Percentiles rank a stretch among this genome's conserved stretches.
Conservation (phyloP, 1,140 invertebrate species). For the Rhopalosiphum maidis region DNA sequence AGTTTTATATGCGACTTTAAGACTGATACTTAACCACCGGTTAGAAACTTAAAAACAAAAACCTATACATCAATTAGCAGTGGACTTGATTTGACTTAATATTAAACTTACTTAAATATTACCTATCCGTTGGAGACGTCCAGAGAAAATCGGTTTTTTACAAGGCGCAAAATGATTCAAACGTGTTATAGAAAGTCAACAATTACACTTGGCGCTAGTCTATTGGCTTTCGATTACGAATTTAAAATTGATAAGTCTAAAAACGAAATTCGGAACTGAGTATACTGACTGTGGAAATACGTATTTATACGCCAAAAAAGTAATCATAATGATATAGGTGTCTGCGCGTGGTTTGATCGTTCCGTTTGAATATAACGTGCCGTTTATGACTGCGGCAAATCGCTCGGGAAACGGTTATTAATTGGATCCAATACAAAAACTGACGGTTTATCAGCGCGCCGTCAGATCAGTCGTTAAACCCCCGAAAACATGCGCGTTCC, state of each 20-base stretch:
- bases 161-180: not conserved
- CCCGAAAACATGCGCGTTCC: not conserved
- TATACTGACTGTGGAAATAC: not conserved
- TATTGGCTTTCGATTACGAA: not conserved
- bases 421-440: not conserved
- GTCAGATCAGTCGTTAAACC: not conserved
- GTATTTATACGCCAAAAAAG: not conserved
- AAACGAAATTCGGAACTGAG: not conserved
- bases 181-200: not conserved
- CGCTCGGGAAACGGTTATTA: not conserved
- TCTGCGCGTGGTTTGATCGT: not conserved
- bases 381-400: not conserved
- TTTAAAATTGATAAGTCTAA: not conserved
- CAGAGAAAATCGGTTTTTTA: not conserved
- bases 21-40: too few relatives aligned
- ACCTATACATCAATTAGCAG: too few relatives aligned
- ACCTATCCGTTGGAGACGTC: not conserved
- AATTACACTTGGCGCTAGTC: too few relatives aligned
- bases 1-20: too few relatives aligned
- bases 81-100: not conserved
- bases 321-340: not conserved
- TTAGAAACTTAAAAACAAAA: not conserved
- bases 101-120: not conserved
- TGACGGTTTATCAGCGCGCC: not conserved
- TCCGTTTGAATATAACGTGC: not conserved